These are phyloP conservation scores for Musca vetustissima DNA, from an alignment of 1,140 invertebrate species.

Conservation along the genomic window DNA sequence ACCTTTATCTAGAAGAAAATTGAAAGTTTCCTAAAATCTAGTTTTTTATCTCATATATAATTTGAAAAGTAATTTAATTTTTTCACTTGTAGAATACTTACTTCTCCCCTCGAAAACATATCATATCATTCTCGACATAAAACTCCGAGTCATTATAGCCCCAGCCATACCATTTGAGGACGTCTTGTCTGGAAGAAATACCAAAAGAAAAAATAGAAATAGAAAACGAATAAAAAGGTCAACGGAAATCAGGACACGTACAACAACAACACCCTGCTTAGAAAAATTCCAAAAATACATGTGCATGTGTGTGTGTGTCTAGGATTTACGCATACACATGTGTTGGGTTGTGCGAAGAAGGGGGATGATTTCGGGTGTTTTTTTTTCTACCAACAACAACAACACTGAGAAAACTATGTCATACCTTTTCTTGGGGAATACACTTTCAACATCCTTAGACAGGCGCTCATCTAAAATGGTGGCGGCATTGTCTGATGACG, in stretches of 20 bases:
- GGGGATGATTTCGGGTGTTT: background rate
- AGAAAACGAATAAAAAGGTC: no score
- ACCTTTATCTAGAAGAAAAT: no score
- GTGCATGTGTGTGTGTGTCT: background rate
- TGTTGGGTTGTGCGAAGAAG: background rate
- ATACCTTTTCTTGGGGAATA: slow-evolving; percentile 49
- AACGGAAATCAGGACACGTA: slow-evolving; percentile 12
- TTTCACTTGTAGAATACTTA: slow-evolving; percentile 56
- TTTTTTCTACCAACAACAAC: background rate
- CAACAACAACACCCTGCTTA: slow-evolving; percentile 8
- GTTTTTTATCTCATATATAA: no score
- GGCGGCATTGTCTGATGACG: slow-evolving; percentile 17
- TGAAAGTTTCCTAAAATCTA: no score
- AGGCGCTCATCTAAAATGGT: slow-evolving; percentile 43
- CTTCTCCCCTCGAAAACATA: slow-evolving; percentile 78
- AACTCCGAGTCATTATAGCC: slow-evolving; percentile 94
- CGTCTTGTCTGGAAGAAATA: slow-evolving; percentile 65
- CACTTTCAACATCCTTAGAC: slow-evolving; percentile 43
- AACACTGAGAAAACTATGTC: background rate
- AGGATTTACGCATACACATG: background rate
- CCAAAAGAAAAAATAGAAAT: background rate
- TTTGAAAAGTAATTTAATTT: no score
- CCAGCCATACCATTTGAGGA: slow-evolving; percentile 98
- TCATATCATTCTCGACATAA: slow-evolving; percentile 62
- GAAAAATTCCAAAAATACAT: background rate